phyloP scores from a whole-genome alignment of 2,113 vertebrate species.

The Ailuropoda melanoleuca region DNA sequence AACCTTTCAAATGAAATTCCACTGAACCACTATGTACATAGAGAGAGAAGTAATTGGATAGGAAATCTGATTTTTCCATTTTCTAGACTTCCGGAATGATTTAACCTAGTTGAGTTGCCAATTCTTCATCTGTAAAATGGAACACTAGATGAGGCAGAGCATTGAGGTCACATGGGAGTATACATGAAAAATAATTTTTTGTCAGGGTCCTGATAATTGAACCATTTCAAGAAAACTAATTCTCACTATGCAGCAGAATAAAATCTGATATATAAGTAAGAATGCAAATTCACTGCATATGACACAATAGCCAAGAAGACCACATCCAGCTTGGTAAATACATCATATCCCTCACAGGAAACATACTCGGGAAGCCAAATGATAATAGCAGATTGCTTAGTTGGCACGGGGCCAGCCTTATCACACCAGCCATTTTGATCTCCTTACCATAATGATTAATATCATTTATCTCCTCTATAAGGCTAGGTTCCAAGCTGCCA shows the following conservation, averaged over 20 bases:
- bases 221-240: background rate
- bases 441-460: background rate
- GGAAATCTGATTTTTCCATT: background rate
- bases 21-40: background rate
- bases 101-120: background rate
- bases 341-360: background rate
- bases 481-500: background rate
- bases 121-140: background rate
- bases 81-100: background rate
- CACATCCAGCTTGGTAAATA: background rate
- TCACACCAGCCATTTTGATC: background rate
- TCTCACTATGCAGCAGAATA: background rate
- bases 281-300: background rate
- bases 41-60: background rate
- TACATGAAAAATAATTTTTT: background rate
- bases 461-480: background rate
- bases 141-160: background rate
- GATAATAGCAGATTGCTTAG: background rate
- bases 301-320: background rate
- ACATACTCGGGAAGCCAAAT: background rate
- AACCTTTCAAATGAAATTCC: constrained; percentile 13
- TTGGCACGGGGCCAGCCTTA: background rate
- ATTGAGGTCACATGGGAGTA: background rate
- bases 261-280: background rate
- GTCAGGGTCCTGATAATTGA: background rate